Base-by-base conservation (phyloP, 2,113 vertebrate species). In the Taxidea taxus region DNA sequence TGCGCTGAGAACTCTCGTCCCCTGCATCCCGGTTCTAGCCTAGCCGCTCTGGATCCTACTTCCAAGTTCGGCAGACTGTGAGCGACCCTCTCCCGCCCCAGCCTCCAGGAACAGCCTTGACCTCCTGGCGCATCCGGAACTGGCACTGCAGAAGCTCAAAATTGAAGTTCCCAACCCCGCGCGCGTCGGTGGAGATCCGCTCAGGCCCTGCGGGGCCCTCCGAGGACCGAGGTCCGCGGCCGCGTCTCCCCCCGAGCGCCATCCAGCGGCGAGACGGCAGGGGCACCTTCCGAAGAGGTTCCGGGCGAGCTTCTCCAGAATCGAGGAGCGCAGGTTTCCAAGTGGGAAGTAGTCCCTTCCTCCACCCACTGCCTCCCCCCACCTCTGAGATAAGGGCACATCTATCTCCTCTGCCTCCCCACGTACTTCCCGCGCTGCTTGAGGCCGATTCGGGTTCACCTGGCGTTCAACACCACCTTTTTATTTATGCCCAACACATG, bases 401-500 rank as follows among this genome's bases (percentile, higher is more conserved):
- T 85, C 94, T 34, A 1, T 62, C 81, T 86, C 84, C 68, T 44
- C 9, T 25, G 39, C 90, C 70, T 96, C 97, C 97, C 97, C 90
- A 92, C 95, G 85, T 54, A 21, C 37, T 82, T 58, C 68, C 60
- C 10, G 2, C 54, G 7, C 6, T 31, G 44, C 62, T 87, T 14
- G n/a, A 83, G 64, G 94, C 58, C 0, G 56, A 88, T 94, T 96
- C 96, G 97, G 98, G 98, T 98, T 99, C 98, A 98, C 85, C 25
- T 97, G 95, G 97, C 94, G 97, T 98, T 98, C 98, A 98, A 97
- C 85, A 97, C 75, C 89, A 97, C 75, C 86, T 98, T 87, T 87
- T 80, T 95, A 98, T 99, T 99, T 98, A 99, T 99, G 98, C 97
- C 98, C 99, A 99, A 99, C 99, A 99, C 98, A 96, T 99, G 99